A percentile compares a stretch with the other conserved stretches of the same genome.
These are phyloP conservation scores for Nestor notabilis DNA, from an alignment of 2,113 vertebrate species.

Conservation along the genomic window DNA sequence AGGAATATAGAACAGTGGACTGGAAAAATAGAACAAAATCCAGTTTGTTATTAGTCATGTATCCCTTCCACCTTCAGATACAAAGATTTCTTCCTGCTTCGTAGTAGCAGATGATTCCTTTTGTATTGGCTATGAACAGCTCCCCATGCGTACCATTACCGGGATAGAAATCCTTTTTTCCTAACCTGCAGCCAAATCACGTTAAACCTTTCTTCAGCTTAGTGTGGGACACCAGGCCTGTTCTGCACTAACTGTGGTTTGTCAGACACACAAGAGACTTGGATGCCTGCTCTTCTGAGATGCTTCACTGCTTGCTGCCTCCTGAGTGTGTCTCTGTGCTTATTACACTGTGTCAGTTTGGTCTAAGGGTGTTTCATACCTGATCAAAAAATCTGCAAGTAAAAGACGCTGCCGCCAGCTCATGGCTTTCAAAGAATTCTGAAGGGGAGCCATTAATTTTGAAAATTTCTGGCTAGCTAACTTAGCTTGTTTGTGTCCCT, in stretches of 20 bases:
- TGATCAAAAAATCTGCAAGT: neutral
- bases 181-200: neutral
- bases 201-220: neutral
- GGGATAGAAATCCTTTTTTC: neutral
- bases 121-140: neutral
- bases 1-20: neutral
- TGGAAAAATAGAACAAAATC: neutral
- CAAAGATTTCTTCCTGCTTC: neutral
- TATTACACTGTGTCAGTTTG: neutral
- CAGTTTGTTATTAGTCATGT: neutral
- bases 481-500: neutral
- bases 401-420: neutral
- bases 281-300: neutral
- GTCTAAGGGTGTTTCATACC: neutral
- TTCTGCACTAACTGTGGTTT: neutral
- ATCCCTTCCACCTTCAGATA: neutral
- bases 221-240: neutral
- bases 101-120: neutral
- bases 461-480: neutral
- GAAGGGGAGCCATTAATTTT: neutral
- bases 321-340: neutral
- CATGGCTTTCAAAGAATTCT: neutral
- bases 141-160: neutral
- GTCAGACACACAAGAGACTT: neutral
- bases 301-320: neutral